A percentile compares a stretch with the other conserved stretches of the same genome.
phyloP scores from a whole-genome alignment of 1,140 invertebrate species.

The Trachymyrmex septentrionalis region DNA sequence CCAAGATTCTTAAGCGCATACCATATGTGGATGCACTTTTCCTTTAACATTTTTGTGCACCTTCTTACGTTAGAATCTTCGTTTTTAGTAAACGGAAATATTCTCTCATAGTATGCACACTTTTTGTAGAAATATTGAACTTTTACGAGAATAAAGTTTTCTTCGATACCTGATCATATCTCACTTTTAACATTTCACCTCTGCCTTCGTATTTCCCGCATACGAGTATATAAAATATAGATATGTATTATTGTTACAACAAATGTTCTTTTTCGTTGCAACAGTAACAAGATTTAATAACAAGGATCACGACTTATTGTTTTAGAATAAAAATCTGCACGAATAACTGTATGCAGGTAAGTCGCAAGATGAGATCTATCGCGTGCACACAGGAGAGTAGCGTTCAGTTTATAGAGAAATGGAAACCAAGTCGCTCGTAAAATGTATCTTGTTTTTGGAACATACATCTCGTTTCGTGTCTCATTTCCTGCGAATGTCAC shows the following conservation, averaged over 20 bases:
- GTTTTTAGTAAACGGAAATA: slow-evolving; percentile 64
- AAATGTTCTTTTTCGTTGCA: neutral
- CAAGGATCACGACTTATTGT: neutral
- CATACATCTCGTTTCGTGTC: slow-evolving; percentile 57
- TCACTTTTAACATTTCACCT: slow-evolving; percentile 14
- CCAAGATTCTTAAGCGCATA: slow-evolving; percentile 61
- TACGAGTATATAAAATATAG: neutral
- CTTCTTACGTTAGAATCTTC: slow-evolving; percentile 57
- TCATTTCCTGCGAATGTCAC: slow-evolving; percentile 59
- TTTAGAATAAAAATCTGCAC: neutral
- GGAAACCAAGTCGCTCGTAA: slow-evolving; percentile 54
- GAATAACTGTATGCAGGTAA: neutral
- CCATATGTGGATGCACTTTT: slow-evolving; percentile 32
- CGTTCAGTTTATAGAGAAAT: slow-evolving; percentile 58
- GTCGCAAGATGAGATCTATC: slow-evolving; percentile 32
- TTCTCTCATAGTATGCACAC: neutral
- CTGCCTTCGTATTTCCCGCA: neutral
- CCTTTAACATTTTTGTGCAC: slow-evolving; percentile 26
- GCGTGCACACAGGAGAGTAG: slow-evolving; percentile 6
- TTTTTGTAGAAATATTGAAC: slow-evolving; percentile 45
- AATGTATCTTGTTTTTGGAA: slow-evolving; percentile 61
- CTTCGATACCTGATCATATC: slow-evolving; percentile 26
- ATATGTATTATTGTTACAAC: slow-evolving; percentile 10
- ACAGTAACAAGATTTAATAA: neutral
- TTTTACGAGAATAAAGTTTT: slow-evolving; percentile 40